phyloP scores from a whole-genome alignment of 2,797 vertebrate species.

The Rhinatrema bivittatum region DNA sequence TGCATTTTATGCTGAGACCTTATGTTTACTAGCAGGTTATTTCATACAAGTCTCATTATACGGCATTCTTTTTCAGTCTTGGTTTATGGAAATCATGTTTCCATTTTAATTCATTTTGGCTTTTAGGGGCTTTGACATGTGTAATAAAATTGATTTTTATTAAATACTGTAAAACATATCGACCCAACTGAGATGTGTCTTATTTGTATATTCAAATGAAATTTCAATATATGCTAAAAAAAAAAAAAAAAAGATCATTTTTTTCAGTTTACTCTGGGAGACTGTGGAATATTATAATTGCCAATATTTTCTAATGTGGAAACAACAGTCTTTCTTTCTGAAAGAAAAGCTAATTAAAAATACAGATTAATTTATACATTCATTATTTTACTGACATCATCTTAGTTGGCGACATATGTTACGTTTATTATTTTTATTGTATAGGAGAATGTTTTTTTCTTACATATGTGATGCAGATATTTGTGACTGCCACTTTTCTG shows the following conservation, averaged over 20 bases:
- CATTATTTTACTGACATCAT: neutral
- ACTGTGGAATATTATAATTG: neutral
- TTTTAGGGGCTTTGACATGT: constrained; percentile 14
- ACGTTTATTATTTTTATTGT: constrained; percentile 21
- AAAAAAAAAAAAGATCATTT: neutral
- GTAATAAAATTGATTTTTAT: neutral
- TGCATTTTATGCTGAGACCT: constrained; percentile 36
- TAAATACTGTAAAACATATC: constrained; percentile 19
- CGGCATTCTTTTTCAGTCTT: constrained; percentile 27
- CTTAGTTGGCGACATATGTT: constrained; percentile 12
- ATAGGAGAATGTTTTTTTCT: constrained; percentile 12
- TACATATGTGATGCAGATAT: constrained; percentile 8
- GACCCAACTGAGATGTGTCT: constrained; percentile 2
- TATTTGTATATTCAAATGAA: neutral
- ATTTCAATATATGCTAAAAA: neutral
- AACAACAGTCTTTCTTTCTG: too few species aligned
- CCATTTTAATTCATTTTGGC: constrained; percentile 26
- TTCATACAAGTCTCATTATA: constrained; percentile 35
- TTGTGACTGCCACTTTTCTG: constrained; percentile 3
- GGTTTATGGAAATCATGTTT: constrained; percentile 17
- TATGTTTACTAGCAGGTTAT: constrained; percentile 43
- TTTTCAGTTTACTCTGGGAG: neutral
- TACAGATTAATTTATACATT: neutral
- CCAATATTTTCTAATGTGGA: too few species aligned
- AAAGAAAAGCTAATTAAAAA: neutral